Conservation (phyloP, 2,113 vertebrate genomes). For the Brachypodius melanocephalos region DNA sequence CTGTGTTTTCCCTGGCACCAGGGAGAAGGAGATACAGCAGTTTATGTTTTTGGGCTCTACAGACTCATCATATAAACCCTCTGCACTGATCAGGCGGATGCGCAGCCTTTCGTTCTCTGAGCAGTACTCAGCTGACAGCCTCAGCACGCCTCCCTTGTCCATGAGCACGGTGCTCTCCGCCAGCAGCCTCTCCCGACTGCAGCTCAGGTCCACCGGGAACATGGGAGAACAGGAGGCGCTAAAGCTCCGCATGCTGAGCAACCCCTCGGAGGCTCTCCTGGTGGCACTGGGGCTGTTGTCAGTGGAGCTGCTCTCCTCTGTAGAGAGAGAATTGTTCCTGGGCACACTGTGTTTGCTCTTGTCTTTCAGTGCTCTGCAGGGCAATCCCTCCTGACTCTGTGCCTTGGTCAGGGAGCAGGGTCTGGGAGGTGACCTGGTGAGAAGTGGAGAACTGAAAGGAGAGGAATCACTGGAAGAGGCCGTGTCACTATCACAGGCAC, state of each 20-base stretch:
- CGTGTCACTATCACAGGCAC: constrained; percentile 80
- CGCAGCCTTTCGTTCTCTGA: constrained; percentile 78
- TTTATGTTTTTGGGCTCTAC: constrained; percentile 80
- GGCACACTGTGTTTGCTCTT: constrained; percentile 65
- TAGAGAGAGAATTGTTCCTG: constrained; percentile 85
- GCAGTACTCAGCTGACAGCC: constrained; percentile 83
- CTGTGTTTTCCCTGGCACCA: constrained; percentile 81
- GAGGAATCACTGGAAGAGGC: constrained; percentile 84
- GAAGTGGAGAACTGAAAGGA: constrained; percentile 77
- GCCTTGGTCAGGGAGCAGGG: constrained; percentile 75
- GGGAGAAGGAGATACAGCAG: constrained; percentile 83
- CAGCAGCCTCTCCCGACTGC: constrained; percentile 73
- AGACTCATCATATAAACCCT: constrained; percentile 76
- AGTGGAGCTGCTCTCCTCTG: constrained; percentile 88
- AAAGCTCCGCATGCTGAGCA: constrained; percentile 13
- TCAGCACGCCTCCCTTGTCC: constrained; percentile 76
- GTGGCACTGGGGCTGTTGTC: constrained; percentile 85
- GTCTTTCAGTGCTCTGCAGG: constrained; percentile 70
- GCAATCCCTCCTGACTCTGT: constrained; percentile 78
- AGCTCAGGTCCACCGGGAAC: constrained; percentile 69
- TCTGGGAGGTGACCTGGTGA: constrained; percentile 75
- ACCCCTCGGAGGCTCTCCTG: constrained; percentile 78
- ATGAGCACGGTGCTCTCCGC: constrained; percentile 79
- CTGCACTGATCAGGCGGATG: constrained; percentile 81
- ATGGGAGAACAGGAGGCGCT: constrained; percentile 26